Conservation (phyloP, 2,113 vertebrate genomes). For the Planiliza haematocheilus region DNA sequence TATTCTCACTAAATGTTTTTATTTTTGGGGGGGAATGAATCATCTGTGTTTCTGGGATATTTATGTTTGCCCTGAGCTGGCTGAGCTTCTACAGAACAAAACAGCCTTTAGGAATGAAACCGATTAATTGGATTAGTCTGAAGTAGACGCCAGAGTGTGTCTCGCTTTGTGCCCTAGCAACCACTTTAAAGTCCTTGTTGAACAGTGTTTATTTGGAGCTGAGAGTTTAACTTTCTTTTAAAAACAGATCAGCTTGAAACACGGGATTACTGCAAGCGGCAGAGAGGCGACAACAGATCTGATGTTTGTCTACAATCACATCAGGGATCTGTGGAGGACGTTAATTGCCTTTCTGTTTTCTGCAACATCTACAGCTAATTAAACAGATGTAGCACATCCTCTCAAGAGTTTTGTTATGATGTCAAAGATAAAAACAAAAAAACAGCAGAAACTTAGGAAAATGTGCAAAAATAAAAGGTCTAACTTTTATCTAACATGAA, state of each 20-base stretch:
- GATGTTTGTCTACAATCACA: not conserved
- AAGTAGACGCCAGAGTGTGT: constrained; percentile 5
- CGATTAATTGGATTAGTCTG: constrained; percentile 37
- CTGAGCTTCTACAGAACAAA: not conserved
- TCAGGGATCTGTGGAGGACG: not conserved
- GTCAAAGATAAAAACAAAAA: constrained; percentile 1
- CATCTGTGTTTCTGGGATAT: not conserved
- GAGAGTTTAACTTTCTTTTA: constrained; percentile 10
- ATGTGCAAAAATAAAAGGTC: too few relatives aligned
- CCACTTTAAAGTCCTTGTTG: not conserved
- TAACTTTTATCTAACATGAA: too few relatives aligned
- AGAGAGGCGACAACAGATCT: not conserved
- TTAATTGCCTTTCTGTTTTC: constrained; percentile 14
- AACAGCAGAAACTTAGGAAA: too few relatives aligned
- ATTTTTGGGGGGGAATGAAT: not conserved
- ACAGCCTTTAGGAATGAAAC: constrained; percentile 23
- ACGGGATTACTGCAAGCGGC: not conserved
- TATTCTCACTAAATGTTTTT: not conserved
- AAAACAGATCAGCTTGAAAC: not conserved
- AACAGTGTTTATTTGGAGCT: not conserved
- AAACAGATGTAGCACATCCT: constrained; percentile 5
- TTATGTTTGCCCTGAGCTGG: not conserved
- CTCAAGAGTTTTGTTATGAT: not conserved
- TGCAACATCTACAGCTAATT: constrained; percentile 5
- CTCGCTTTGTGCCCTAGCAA: not conserved